Conservation (phyloP, 2,888 invertebrate genomes). For the Folsomia candida region DNA sequence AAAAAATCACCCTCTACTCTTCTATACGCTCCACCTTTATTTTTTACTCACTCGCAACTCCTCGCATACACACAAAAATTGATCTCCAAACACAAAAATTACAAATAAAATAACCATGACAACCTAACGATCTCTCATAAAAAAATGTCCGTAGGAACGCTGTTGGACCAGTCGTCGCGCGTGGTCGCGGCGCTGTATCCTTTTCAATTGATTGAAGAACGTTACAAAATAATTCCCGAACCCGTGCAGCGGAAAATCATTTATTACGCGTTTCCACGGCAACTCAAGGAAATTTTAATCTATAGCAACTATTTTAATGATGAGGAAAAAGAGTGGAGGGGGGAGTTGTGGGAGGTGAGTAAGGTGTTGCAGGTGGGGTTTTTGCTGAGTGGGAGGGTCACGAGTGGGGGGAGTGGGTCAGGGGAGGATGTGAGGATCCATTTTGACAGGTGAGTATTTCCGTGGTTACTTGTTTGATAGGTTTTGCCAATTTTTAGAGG, state of each 20-base stretch:
- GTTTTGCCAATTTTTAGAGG: neutral
- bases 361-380: slow-evolving; percentile 30
- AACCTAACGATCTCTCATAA: no score
- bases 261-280: slow-evolving; percentile 84
- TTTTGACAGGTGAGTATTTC: neutral
- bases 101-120: no score
- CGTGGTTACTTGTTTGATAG: neutral
- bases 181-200: slow-evolving; percentile 76
- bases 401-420: neutral
- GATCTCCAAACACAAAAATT: no score
- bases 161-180: slow-evolving; percentile 9
- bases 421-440: neutral
- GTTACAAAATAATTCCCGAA: slow-evolving; percentile 82
- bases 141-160: no score
- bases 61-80: no score
- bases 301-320: slow-evolving; percentile 67
- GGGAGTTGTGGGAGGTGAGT: no score
- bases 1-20: no score
- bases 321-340: no score
- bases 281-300: slow-evolving; percentile 85
- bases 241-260: slow-evolving; percentile 83
- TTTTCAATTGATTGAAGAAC: slow-evolving; percentile 81
- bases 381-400: slow-evolving; percentile 17
- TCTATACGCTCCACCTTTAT: no score
- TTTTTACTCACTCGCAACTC: no score